Base-by-base conservation (phyloP, 2,888 invertebrate species). In the Thymelicus sylvestris region DNA sequence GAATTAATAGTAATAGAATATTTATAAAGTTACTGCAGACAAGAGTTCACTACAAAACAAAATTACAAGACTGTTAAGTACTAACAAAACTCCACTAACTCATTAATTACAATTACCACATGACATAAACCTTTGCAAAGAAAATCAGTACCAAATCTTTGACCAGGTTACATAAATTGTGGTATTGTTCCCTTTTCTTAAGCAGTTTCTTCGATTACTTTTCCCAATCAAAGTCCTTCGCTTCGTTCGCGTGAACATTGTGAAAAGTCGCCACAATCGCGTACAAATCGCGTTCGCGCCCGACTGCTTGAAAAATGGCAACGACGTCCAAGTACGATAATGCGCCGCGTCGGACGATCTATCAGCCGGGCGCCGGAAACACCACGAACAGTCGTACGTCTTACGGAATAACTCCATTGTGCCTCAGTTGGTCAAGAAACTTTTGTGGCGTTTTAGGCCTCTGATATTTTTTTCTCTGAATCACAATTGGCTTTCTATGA, bases 331-430 rank as follows among this genome's bases (percentile, higher is more conserved):
- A 80, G 80, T 77, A 86, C 84, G 88, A 88, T 90, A 90, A 89
- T 88, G 86, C 86, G 84, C 83, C 80, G 78, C 81, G 82, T 82
- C 77, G 81, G 81, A 83, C 85, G 82, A 89, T 87, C 86, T 85
- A 83, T 84, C 86, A 85, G 83, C 67, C 77, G 78, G 69, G 75
- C 78, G 78, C 75, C 80, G 81, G 78, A 74, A 75, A 73, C 74
- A 73, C 78, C 76, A 72, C 76, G 74, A 76, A 75, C 71, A 59
- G 50, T 50, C 57, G 64, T 69, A 64, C 74, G 77, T 76, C 76
- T 75, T 72, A 61, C 15, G 64, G 67, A 77, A 80, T 74, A 77
- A 77, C 78, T 75, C 73, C 71, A 77, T 77, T 79, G 75, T 77
- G n/a, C 64, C 38, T 8, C 24, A 13, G 55, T 12, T 59, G 57